Conservation (phyloP, 1,140 invertebrate genomes). For the Drosophila busckii region DNA sequence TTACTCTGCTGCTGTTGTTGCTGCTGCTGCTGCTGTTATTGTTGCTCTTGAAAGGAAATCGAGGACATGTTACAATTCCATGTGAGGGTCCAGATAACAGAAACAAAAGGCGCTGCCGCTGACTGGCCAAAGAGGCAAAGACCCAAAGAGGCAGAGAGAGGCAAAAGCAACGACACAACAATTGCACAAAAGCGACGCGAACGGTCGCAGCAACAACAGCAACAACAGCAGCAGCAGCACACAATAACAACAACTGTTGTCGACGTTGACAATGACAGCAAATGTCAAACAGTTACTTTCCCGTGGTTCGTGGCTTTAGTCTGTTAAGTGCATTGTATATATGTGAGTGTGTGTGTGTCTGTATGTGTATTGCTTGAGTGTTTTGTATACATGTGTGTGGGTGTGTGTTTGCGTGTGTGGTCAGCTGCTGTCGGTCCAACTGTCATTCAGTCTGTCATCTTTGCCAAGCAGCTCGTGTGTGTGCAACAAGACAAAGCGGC, state of each 20-base stretch:
- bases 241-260: conserved; percentile 36
- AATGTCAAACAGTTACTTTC: conserved; percentile 60
- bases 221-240: conserved; percentile 10
- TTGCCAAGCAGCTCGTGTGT: conserved; percentile 40
- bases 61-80: not conserved
- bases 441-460: conserved; percentile 32
- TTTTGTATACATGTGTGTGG: too few species aligned
- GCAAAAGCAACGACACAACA: too few species aligned
- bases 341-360: not conserved
- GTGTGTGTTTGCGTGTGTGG: not conserved
- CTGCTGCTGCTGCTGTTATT: conserved; percentile 36
- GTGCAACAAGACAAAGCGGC: conserved; percentile 50
- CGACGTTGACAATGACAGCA: conserved; percentile 64
- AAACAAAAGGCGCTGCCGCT: conserved; percentile 45
- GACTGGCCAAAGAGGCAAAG: conserved; percentile 37
- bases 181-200: conserved; percentile 47
- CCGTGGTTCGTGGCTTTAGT: conserved; percentile 14
- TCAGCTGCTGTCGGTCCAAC: conserved; percentile 21
- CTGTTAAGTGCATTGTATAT: conserved; percentile 17
- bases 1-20: too few species aligned
- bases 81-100: conserved; percentile 14
- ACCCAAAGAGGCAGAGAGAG: conserved; percentile 46
- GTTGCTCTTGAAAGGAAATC: conserved; percentile 1
- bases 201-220: conserved; percentile 12
- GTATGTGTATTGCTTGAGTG: too few species aligned